Base-by-base conservation (phyloP, 2,113 vertebrate genomes). In the Spilogale gracilis region DNA sequence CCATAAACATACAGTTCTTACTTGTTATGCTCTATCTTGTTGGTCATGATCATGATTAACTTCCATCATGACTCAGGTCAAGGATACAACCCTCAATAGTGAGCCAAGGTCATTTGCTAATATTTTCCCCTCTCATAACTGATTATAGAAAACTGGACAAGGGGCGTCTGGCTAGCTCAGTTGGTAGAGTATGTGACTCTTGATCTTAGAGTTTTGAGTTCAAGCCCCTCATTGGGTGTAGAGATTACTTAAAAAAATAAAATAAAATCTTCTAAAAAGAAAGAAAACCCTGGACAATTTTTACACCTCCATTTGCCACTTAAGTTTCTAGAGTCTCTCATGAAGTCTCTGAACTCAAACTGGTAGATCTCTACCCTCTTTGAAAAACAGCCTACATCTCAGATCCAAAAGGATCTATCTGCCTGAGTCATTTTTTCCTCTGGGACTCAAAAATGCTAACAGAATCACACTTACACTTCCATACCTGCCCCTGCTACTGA, bases 331-430 rank as follows among this genome's bases (percentile, higher is more conserved):
- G n/a, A 65, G 67, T 74, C 56, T 92, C 83, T 95, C 43, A 25
- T 80, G 52, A 93, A 95, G 79, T 48, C 81, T 54, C 63, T 58
- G 93, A 54, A 78, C 61, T n/a, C n/a, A 86, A 86, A 82, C 16
- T 32, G 71, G 16, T 21, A 76, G 50, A 95, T 86, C 25, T 83
- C 82, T 58, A 79, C 45, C 89, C 54, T 45, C 61, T 79, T 85
- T 74, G 60, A 74, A 79, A 97, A 92, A 74, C 0, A 71, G 69
- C 17, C 80, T 43, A 25, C 0, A 32, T 79, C 43, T 91, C 65
- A 91, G n/a, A 73, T 45, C 83, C 30, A 81, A 32, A 0, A 93
- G 50, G 32, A 48, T 71, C 32, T 81, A 20, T 61, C 54, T 79
- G 52, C 54, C 23, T 65, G 54, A 89, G 69, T 45, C 84, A 82